Evolutionary conservation across 2,797 vertebrate species (phyloP).

Genomic region (Macropus fuliginosus): DNA sequence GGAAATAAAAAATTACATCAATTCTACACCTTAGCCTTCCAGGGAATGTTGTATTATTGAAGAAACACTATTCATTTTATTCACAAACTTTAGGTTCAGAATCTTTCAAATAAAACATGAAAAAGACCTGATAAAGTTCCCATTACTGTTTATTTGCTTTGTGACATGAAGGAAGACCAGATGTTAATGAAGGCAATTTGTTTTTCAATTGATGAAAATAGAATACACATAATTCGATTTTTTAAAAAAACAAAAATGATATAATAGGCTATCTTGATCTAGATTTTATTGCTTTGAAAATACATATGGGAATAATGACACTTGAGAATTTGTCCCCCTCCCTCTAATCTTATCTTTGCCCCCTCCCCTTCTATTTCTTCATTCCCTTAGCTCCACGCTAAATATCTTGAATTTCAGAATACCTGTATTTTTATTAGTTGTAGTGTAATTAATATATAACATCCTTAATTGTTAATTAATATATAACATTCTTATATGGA

Average conservation of each 20-base stretch:
- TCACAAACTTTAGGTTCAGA: not conserved
- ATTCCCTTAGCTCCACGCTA: not conserved
- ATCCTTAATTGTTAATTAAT: not conserved
- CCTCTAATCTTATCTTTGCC: not conserved
- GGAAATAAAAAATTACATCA: not conserved
- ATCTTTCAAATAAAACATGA: conserved; percentile 10
- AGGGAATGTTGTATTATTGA: not conserved
- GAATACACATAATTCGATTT: not conserved
- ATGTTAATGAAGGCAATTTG: conserved; percentile 11
- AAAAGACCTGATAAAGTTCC: not conserved
- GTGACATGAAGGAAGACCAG: not conserved
- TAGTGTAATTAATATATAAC: not conserved
- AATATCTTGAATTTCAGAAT: not conserved
- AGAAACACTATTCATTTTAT: not conserved
- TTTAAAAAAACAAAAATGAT: no score
- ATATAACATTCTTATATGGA: not conserved
- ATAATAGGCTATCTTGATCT: not conserved
- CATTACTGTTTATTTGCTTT: not conserved
- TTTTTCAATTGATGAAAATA: not conserved
- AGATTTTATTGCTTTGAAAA: not conserved
- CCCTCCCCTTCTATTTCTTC: not conserved
- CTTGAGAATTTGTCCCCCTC: not conserved
- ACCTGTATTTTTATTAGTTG: not conserved
- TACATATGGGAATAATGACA: not conserved
- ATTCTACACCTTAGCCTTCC: not conserved